Evolutionary conservation across 2,113 vertebrate genomes (phyloP).

Genomic region (Sorex araneus): DNA sequence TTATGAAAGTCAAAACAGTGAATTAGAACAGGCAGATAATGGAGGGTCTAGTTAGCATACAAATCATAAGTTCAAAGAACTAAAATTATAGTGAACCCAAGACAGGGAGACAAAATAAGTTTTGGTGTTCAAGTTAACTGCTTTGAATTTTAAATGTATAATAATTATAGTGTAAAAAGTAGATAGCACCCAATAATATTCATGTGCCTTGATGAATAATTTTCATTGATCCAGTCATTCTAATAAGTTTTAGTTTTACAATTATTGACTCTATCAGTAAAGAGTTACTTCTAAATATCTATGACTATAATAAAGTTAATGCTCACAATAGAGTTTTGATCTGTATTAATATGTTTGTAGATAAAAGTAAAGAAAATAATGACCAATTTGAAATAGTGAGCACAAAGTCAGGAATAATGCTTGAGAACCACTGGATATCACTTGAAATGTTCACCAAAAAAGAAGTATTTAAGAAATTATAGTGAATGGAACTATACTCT

Average conservation of each 20-base stretch:
- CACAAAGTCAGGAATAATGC: no score
- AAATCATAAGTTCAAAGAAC: constrained; percentile 26
- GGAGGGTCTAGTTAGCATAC: constrained; percentile 57
- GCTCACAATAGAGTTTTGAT: background rate
- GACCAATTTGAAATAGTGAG: background rate
- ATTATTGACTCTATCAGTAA: background rate
- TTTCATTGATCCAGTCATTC: background rate
- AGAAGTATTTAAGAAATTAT: no score
- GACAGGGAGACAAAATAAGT: background rate
- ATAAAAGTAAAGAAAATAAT: background rate
- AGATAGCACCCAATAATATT: background rate
- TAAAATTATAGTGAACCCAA: background rate
- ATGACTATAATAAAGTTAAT: background rate
- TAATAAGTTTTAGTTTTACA: background rate
- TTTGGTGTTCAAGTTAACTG: background rate
- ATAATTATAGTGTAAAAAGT: background rate
- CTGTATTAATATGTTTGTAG: background rate
- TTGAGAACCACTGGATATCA: no score
- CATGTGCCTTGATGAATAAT: background rate
- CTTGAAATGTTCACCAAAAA: no score
- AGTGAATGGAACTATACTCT: no score
- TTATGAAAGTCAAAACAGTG: constrained; percentile 69
- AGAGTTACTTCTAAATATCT: background rate
- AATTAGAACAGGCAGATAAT: constrained; percentile 59
- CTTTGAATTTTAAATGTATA: constrained; percentile 27